Conservation (phyloP, 2,113 vertebrate species). For the Procavia capensis region DNA sequence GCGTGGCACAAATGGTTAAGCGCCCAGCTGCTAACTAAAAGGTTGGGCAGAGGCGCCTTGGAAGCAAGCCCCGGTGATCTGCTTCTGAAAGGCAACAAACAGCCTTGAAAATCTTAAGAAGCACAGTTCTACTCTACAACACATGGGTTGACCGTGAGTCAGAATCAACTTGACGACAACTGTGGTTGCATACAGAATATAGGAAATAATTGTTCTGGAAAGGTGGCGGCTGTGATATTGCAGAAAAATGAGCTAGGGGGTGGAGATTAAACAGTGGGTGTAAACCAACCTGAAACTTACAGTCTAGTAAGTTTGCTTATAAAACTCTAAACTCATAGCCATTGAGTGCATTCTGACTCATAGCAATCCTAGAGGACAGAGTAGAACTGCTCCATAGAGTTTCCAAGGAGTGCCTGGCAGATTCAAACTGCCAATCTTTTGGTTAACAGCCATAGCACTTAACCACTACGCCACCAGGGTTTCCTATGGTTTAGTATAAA, state of each 20-base stretch:
- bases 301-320: too few relatives aligned
- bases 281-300: not conserved
- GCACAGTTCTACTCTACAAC: not conserved
- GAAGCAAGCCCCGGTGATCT: not conserved
- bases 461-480: too few relatives aligned
- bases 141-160: not conserved
- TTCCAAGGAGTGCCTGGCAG: too few relatives aligned
- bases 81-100: not conserved
- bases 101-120: not conserved
- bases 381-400: too few relatives aligned
- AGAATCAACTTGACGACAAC: not conserved
- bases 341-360: too few relatives aligned
- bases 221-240: not conserved
- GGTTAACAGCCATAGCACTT: too few relatives aligned
- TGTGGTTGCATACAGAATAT: not conserved
- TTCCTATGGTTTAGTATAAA: too few relatives aligned
- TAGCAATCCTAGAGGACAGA: too few relatives aligned
- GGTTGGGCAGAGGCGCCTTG: not conserved
- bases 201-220: not conserved
- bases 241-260: not conserved
- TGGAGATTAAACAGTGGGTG: not conserved
- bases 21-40: not conserved
- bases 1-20: not conserved
- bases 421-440: too few relatives aligned
- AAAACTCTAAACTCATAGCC: too few relatives aligned